Base-by-base conservation (phyloP, 2,888 invertebrate genomes). In the Cancer borealis region DNA sequence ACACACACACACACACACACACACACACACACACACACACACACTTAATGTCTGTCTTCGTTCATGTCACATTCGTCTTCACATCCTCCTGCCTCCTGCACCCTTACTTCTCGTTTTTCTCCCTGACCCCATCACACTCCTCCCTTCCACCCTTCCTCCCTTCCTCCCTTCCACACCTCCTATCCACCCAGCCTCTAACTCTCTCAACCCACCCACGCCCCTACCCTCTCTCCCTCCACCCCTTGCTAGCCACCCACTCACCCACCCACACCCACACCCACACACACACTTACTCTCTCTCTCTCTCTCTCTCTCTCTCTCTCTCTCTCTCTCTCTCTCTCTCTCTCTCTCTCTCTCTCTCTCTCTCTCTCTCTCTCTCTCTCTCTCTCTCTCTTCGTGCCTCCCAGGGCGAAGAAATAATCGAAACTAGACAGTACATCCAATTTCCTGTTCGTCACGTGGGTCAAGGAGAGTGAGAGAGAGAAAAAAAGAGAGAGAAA, bases 311-410 rank as follows among this genome's bases (percentile, higher is more conserved):
- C 21, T n/a, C 60, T 79, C 17, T n/a, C n/a, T 47, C n/a, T 47
- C 45, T 10, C 8, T 66, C 66, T 39, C 91, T 12, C 45, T 45
- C 91, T 92, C 60, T 30, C 26, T 39, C 17, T 26, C 49, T 54
- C 39, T 60, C 91, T 91, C 91, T 17, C 91, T 45, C 91, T 66
- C 84, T 30, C 66, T 91, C 30, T 21, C 21, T 5, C 21, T n/a
- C 60, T 79, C 17, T n/a, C n/a, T 47, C n/a, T 47, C 45, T 10
- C 8, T 66, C 66, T 39, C 91, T 12, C 45, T 45, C 91, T 92
- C 91, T 47, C 89, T 89, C 89, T 89, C 89, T 89, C 89, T 89
- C 89, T 89, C 89, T 89, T 47, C 14, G 30, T 30, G 30, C 79
- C 79, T 30, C 79, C 79, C 30, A 79, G 26, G 79, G 79, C 30